Percentiles rank a stretch among this genome's conserved stretches.
phyloP scores from a whole-genome alignment of 2,888 invertebrate genomes.

The Sinhomidia bicolor region DNA sequence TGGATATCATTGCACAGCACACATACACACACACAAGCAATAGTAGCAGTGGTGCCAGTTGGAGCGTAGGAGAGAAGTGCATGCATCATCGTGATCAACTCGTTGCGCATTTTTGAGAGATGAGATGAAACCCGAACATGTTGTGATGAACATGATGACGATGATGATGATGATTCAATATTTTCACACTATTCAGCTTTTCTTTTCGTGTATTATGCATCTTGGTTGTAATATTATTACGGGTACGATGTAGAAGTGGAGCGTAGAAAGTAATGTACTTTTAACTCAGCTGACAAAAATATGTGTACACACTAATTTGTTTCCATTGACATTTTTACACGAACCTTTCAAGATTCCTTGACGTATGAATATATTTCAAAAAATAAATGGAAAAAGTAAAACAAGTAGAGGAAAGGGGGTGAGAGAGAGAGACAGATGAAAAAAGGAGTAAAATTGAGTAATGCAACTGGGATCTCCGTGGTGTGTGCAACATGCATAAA shows the following conservation, averaged over 20 bases:
- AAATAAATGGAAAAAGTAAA: not conserved
- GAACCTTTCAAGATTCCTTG: conserved; percentile 54
- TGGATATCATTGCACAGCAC: not conserved
- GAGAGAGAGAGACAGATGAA: too few relatives aligned
- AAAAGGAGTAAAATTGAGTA: conserved; percentile 34
- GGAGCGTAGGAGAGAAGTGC: not conserved
- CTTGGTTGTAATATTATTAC: not conserved
- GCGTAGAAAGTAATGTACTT: conserved; percentile 19
- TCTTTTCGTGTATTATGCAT: not conserved
- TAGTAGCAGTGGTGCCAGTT: not conserved
- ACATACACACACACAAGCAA: too few relatives aligned
- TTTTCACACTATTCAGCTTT: conserved; percentile 15
- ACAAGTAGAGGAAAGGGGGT: conserved; percentile 10
- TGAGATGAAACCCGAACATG: not conserved
- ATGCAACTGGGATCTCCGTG: conserved; percentile 37
- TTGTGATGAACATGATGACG: not conserved
- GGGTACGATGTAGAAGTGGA: too few relatives aligned
- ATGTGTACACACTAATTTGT: conserved; percentile 68
- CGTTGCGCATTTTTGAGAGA: conserved; percentile 31
- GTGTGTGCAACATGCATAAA: conserved; percentile 18
- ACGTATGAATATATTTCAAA: conserved; percentile 64
- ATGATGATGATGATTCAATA: conserved; percentile 7
- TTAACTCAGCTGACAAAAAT: conserved; percentile 60
- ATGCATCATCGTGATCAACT: conserved; percentile 10
- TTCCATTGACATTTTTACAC: conserved; percentile 70